Evolutionary conservation across 2,113 vertebrate species (phyloP).

Genomic region (Anoura caudifer): DNA sequence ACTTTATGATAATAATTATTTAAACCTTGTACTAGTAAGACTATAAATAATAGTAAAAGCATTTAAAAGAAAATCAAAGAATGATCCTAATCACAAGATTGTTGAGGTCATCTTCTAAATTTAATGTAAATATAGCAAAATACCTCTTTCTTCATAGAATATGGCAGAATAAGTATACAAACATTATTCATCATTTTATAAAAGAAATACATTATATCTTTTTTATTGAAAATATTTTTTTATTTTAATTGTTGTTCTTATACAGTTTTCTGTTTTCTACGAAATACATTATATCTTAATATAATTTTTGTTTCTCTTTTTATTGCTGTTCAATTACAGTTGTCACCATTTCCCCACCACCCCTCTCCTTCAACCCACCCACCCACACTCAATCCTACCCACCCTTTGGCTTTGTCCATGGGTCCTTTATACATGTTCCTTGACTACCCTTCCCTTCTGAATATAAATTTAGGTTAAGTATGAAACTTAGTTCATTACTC

Average conservation of each 20-base stretch:
- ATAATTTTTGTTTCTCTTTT: not conserved
- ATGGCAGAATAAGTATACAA: slow-evolving; percentile 9
- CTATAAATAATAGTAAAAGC: not conserved
- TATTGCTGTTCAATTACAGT: no score
- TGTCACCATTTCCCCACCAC: no score
- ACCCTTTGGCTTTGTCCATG: no score
- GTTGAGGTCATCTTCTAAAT: not conserved
- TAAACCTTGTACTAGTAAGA: slow-evolving; percentile 31
- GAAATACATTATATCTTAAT: not conserved
- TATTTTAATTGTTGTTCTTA: no score
- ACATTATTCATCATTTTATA: not conserved
- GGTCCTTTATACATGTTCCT: no score
- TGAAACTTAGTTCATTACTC: slow-evolving; percentile 13
- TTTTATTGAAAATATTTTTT: no score
- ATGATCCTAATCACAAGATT: not conserved
- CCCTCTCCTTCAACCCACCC: no score
- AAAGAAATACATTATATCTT: slow-evolving; percentile 18
- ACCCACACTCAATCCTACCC: no score
- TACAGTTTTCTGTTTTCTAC: no score
- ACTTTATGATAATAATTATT: not conserved
- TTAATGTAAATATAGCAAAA: slow-evolving; percentile 38
- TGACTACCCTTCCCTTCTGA: not conserved
- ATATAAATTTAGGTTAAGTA: not conserved
- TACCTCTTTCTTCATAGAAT: not conserved
- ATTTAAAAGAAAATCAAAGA: slow-evolving; percentile 33